These are phyloP conservation scores for Drosophila tani DNA, from an alignment of 1,140 invertebrate species.

Conservation along the genomic window DNA sequence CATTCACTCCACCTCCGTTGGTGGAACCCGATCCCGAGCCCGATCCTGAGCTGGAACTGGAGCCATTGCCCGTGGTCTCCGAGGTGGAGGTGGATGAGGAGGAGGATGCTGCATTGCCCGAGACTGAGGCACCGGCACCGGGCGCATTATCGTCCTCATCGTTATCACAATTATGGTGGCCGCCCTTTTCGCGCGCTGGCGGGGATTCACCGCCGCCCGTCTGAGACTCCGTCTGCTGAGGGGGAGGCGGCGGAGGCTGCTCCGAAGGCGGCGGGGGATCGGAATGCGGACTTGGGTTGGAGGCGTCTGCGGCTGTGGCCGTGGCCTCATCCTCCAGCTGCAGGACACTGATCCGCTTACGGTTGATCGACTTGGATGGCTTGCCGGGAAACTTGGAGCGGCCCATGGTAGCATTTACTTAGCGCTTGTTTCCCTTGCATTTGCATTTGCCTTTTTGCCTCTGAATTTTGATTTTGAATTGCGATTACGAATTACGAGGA, in stretches of 20 bases:
- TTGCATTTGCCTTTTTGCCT: conserved; percentile 59
- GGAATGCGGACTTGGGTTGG: conserved; percentile 24
- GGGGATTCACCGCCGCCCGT: conserved; percentile 49
- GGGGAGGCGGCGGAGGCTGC: conserved; percentile 32
- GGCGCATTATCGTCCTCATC: conserved; percentile 78
- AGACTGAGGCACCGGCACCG: conserved; percentile 45
- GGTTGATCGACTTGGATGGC: conserved; percentile 93
- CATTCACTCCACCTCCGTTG: conserved; percentile 69
- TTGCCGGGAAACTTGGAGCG: conserved; percentile 92
- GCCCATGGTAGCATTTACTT: conserved; percentile 76
- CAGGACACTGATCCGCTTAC: conserved; percentile 92
- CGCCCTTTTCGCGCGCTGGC: conserved; percentile 64
- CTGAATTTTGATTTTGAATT: conserved; percentile 13
- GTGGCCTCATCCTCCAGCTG: conserved; percentile 86
- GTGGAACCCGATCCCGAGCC: conserved; percentile 48
- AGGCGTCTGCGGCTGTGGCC: conserved; percentile 23
- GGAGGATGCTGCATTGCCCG: conserved; percentile 22
- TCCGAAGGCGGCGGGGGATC: conserved; percentile 33
- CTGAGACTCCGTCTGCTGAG: conserved; percentile 23
- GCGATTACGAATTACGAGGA: not conserved
- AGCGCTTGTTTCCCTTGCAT: conserved; percentile 42
- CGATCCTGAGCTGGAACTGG: conserved; percentile 26
- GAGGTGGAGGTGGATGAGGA: conserved; percentile 7
- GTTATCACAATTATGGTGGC: conserved; percentile 75
- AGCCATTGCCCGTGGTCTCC: conserved; percentile 27